Conservation (phyloP, 2,797 vertebrate genomes). For the Pogonophryne albipinna region DNA sequence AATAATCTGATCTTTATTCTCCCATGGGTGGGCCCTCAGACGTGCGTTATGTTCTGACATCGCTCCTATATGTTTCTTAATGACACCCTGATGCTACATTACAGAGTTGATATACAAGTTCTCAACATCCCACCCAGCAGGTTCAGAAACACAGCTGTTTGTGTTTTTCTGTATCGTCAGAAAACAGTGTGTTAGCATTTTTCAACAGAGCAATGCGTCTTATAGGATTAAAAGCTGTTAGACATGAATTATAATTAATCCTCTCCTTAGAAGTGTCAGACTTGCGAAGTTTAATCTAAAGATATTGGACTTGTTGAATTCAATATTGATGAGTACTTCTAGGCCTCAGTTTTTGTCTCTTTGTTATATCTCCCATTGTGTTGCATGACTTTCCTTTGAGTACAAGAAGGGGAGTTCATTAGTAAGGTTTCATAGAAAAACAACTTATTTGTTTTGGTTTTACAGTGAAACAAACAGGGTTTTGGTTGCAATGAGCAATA, state of each 20-base stretch:
- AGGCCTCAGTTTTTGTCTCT: neutral
- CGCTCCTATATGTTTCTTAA: slow-evolving; percentile 28
- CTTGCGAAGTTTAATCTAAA: slow-evolving; percentile 7
- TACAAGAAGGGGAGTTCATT: neutral
- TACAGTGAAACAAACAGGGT: neutral
- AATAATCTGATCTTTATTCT: slow-evolving; percentile 25
- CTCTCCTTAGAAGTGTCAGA: slow-evolving; percentile 15
- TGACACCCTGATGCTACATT: slow-evolving; percentile 22
- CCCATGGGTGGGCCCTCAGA: slow-evolving; percentile 26
- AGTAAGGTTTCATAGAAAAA: slow-evolving; percentile 1
- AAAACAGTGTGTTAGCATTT: slow-evolving; percentile 4
- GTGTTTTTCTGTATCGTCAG: slow-evolving; percentile 27
- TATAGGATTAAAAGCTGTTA: slow-evolving; percentile 44
- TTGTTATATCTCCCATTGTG: slow-evolving; percentile 2
- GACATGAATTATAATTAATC: slow-evolving; percentile 48
- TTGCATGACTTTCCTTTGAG: slow-evolving; percentile 7
- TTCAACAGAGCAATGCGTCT: neutral
- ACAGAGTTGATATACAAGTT: slow-evolving; percentile 18
- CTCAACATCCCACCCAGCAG: neutral
- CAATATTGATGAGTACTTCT: slow-evolving; percentile 24
- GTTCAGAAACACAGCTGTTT: slow-evolving; percentile 18
- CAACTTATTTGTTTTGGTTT: neutral
- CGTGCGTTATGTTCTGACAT: slow-evolving; percentile 17
- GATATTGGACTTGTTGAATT: slow-evolving; percentile 9
- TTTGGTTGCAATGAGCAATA: neutral